These are phyloP conservation scores for Ceyx melanurus DNA, from an alignment of 2,113 vertebrate species.

Conservation along the genomic window DNA sequence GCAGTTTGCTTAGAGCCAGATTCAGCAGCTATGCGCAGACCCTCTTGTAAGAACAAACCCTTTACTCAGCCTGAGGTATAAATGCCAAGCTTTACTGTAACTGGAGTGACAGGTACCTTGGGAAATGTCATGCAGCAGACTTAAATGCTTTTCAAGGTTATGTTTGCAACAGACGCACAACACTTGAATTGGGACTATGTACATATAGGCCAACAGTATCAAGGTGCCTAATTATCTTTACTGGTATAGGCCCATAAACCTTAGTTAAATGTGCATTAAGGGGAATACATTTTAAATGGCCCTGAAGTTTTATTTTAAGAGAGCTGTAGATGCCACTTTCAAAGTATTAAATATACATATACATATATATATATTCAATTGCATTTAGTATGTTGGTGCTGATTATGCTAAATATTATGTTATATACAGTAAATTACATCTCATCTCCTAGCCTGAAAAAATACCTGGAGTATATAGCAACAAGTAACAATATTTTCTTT, in stretches of 20 bases:
- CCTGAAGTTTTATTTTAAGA: background rate
- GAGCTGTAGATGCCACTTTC: background rate
- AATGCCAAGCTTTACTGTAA: background rate
- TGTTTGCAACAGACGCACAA: background rate
- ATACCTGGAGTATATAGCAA: background rate
- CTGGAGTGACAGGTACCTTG: background rate
- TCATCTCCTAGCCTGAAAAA: background rate
- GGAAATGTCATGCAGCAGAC: background rate
- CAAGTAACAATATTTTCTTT: background rate
- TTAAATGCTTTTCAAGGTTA: background rate
- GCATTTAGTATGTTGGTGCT: background rate
- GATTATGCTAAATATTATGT: background rate
- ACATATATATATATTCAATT: background rate
- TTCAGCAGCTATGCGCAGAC: rapidly evolving
- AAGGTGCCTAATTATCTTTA: background rate
- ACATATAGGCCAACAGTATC: background rate
- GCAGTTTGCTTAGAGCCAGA: background rate
- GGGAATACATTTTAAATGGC: background rate
- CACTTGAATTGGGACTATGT: background rate
- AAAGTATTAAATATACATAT: background rate
- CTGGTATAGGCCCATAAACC: background rate
- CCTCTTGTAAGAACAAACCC: background rate
- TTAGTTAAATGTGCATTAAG: background rate
- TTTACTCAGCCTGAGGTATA: background rate
- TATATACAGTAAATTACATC: background rate